Evolutionary conservation across 2,888 invertebrate genomes (phyloP).

Genomic region (Drosophila ustulata): DNA sequence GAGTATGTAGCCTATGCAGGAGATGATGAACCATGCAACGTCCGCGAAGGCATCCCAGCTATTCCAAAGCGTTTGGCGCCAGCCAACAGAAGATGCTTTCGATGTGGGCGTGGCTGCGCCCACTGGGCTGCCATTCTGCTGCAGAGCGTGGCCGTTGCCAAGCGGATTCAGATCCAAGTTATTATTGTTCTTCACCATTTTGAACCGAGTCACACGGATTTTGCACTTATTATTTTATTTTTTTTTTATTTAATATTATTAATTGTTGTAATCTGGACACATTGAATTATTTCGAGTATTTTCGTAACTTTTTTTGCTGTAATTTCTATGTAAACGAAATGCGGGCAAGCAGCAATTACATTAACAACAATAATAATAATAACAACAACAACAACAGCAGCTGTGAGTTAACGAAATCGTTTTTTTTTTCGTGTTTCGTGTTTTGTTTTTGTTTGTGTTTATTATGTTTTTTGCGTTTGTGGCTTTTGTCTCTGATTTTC

Average conservation of each 20-base stretch:
- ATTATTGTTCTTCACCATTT: conserved; percentile 81
- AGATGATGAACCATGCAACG: conserved; percentile 81
- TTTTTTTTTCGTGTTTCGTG: conserved; percentile 27
- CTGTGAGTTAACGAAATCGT: conserved; percentile 52
- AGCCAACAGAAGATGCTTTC: conserved; percentile 10
- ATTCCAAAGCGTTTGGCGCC: conserved; percentile 64
- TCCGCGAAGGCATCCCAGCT: conserved; percentile 80
- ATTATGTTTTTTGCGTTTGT: conserved; percentile 49
- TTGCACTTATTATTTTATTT: conserved; percentile 32
- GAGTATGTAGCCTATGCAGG: conserved; percentile 82
- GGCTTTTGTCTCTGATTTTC: conserved; percentile 61
- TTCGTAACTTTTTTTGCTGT: conserved; percentile 28
- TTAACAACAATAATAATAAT: conserved; percentile 36
- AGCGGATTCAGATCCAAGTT: conserved; percentile 42
- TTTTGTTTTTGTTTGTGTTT: conserved; percentile 44
- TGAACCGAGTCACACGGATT: conserved; percentile 32
- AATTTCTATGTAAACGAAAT: conserved; percentile 45
- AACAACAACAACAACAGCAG: conserved; percentile 23
- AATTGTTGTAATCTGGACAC: conserved; percentile 33
- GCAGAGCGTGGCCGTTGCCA: conserved; percentile 31
- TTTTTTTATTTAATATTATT: conserved; percentile 26
- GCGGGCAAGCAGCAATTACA: conserved; percentile 43
- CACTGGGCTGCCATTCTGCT: conserved; percentile 45
- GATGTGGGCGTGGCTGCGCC: conserved; percentile 28
- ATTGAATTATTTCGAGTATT: conserved; percentile 36